A percentile compares a stretch with the other conserved stretches of the same genome.
Conservation (phyloP, 2,113 vertebrate species). For the Epinephelus moara region DNA sequence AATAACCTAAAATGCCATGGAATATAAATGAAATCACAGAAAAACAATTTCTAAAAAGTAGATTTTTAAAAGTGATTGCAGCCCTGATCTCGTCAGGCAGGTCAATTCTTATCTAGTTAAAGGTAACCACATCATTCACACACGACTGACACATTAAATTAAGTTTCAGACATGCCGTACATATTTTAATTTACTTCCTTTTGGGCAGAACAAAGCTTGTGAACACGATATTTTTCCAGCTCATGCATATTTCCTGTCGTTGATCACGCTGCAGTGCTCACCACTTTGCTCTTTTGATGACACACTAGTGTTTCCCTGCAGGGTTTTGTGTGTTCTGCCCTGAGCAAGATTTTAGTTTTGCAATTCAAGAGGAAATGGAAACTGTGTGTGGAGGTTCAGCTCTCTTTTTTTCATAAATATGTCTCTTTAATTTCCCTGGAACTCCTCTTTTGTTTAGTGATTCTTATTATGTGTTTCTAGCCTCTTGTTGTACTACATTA, state of each 20-base stretch:
- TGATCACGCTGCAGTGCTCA: slow-evolving; percentile 11
- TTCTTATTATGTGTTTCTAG: slow-evolving; percentile 9
- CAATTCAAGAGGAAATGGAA: slow-evolving; percentile 41
- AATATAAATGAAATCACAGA: background rate
- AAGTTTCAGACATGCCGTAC: background rate
- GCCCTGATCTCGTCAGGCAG: background rate
- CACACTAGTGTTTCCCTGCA: slow-evolving; percentile 26
- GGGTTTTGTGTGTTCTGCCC: slow-evolving; percentile 40
- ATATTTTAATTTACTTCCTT: background rate
- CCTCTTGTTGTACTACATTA: background rate
- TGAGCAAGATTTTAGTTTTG: slow-evolving; percentile 44
- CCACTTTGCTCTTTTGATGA: slow-evolving; percentile 30
- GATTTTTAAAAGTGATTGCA: background rate
- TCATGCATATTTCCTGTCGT: background rate
- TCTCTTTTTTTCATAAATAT: slow-evolving; percentile 6
- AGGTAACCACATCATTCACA: background rate
- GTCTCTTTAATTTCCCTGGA: slow-evolving; percentile 16
- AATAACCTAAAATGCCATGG: background rate
- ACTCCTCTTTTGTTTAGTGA: background rate
- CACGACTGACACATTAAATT: background rate
- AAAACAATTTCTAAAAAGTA: background rate
- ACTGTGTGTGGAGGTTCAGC: slow-evolving; percentile 27
- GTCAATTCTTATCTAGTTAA: background rate
- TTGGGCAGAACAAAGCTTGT: background rate
- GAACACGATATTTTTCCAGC: background rate